Evolutionary conservation across 2,888 invertebrate species (phyloP), one percentile per base, ranked within the genome.

Genomic region (Agriopis leucophaearia): DNA sequence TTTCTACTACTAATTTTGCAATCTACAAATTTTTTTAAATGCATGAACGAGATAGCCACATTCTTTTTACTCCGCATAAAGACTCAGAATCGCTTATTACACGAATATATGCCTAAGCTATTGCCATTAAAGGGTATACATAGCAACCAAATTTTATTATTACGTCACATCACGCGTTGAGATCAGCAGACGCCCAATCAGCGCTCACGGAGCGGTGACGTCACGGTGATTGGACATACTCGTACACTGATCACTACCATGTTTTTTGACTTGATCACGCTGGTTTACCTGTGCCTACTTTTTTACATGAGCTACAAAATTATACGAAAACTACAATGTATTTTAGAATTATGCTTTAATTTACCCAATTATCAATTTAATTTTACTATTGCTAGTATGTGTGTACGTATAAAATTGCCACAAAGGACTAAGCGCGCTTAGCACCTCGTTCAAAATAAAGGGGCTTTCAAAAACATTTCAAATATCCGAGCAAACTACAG

Each of bases 401-500:
- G 18, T 12, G 55, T 44, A 55, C 27, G 13, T 55, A 27, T 27
- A 55, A 55, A 55, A 38, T 38, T 13, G 9, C 18, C 38, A 48
- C 47, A 48, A 38, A 4, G 38, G 36, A 15, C 36, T 48, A 56
- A 66, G 60, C 36, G 48, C 18, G 52, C 58, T 62, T 52, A 67
- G 58, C 57, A 35, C 62, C 38, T 56, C 50, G 48, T 60, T 52
- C 16, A 18, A 59, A 60, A 60, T 64, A 64, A 64, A 71, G 56
- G 60, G 36, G 47, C 66, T 65, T 69, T 67, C 47, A 62, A 62
- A 61, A 55, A 66, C 71, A 64, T 69, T 70, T 67, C 52, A 68
- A 71, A 71, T 64, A 68, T 66, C 59, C 68, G 56, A 42, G 66
- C 66, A 66, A 73, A 73, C 70, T 66, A 66, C 69, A 58, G 60